These are phyloP conservation scores for Sarcophaga bullata DNA, from an alignment of 1,140 invertebrate genomes.

Conservation along the genomic window DNA sequence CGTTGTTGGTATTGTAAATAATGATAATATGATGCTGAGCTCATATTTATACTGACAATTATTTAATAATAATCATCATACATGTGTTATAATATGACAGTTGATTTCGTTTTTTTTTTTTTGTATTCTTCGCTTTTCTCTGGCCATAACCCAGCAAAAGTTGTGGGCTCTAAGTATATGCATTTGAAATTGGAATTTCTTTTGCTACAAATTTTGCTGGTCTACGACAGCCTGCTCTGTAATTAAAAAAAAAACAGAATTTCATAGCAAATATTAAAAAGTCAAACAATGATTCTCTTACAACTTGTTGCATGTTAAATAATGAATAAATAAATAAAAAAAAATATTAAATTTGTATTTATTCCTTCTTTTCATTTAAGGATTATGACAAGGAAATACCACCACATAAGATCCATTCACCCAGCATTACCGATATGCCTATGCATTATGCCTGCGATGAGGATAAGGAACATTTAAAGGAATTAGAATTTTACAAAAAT, in stretches of 20 bases:
- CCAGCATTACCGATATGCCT: conserved; percentile 47
- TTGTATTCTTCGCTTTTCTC: background rate
- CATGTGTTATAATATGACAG: conserved; percentile 34
- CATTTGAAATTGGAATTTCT: too few relatives aligned
- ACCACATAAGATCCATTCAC: conserved; percentile 61
- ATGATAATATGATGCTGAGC: conserved; percentile 4
- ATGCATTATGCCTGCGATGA: conserved; percentile 48
- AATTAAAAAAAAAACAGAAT: too few relatives aligned
- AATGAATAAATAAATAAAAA: background rate
- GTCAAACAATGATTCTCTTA: too few relatives aligned
- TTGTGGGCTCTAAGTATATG: too few relatives aligned
- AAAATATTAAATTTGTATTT: background rate
- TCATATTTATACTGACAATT: conserved; percentile 41
- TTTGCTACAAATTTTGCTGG: too few relatives aligned
- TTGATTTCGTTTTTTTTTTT: conserved; percentile 10
- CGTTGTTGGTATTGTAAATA: too few relatives aligned
- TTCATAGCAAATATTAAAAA: too few relatives aligned
- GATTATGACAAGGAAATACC: conserved; percentile 62
- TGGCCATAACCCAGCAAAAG: too few relatives aligned
- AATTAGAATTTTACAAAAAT: conserved; percentile 63
- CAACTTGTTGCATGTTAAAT: conserved; percentile 1
- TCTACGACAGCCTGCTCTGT: too few relatives aligned
- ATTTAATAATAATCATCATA: conserved; percentile 39
- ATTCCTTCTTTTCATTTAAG: conserved; percentile 47
- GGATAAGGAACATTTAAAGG: conserved; percentile 60